phyloP scores from a whole-genome alignment of 2,888 invertebrate species.

The Catocala fraxini region DNA sequence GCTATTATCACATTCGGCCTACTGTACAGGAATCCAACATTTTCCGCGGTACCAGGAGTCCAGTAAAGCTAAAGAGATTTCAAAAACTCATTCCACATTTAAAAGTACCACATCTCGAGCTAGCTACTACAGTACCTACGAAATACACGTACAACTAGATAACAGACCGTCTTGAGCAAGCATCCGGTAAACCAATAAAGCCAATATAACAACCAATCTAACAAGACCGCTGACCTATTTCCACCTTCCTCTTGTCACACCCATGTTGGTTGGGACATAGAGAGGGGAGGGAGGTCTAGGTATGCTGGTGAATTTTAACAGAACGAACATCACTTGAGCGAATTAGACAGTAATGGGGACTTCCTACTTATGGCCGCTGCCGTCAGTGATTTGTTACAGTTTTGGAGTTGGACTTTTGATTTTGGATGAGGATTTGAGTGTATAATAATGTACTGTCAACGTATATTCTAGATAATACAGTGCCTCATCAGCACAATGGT shows the following conservation, averaged over 20 bases:
- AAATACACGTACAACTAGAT: constrained; percentile 53
- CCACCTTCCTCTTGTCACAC: constrained; percentile 41
- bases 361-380: constrained; percentile 82
- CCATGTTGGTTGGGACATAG: constrained; percentile 21
- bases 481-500: too few species aligned
- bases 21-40: too few species aligned
- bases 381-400: constrained; percentile 84
- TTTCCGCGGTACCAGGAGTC: too few species aligned
- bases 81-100: too few species aligned
- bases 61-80: too few species aligned
- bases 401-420: constrained; percentile 72
- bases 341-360: constrained; percentile 84
- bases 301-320: constrained; percentile 64
- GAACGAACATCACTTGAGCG: constrained; percentile 81
- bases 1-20: too few species aligned
- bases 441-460: neutral
- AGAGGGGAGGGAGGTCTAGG: constrained; percentile 60
- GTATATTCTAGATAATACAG: neutral
- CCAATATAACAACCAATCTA: constrained; percentile 76
- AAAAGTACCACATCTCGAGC: neutral
- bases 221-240: constrained; percentile 57
- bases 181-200: constrained; percentile 84
- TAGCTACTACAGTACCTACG: constrained; percentile 31
- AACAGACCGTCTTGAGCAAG: constrained; percentile 79
- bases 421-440: constrained; percentile 46